Evolutionary conservation across 2,888 invertebrate genomes (phyloP).

Genomic region (Ectemnius lituratus): DNA sequence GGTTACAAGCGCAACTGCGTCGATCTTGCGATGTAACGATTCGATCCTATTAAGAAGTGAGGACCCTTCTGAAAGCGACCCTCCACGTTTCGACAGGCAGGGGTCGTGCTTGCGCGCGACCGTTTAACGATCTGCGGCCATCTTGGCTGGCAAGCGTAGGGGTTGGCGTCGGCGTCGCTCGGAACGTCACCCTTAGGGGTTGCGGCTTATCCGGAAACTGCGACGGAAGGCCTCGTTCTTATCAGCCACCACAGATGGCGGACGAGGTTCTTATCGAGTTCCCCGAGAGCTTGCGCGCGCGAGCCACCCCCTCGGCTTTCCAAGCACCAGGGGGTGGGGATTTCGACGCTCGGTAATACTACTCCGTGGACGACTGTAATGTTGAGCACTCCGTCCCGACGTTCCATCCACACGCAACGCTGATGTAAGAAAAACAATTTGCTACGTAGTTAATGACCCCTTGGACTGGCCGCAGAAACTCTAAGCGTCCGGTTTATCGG

Average conservation of each 20-base stretch:
- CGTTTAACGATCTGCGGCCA: conserved; percentile 70
- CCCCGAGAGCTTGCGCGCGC: conserved; percentile 23
- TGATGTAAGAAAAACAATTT: too few species aligned
- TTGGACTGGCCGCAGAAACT: too few species aligned
- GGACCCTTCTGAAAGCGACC: conserved; percentile 56
- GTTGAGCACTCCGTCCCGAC: too few species aligned
- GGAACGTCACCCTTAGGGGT: conserved; percentile 65
- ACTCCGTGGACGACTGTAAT: too few species aligned
- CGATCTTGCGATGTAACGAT: conserved; percentile 50
- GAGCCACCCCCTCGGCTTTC: neutral
- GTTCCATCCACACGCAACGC: too few species aligned
- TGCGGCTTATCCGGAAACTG: conserved; percentile 73
- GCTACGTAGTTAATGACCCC: too few species aligned
- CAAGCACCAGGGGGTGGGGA: neutral
- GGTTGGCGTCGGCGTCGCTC: conserved; percentile 60
- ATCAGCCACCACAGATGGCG: conserved; percentile 72
- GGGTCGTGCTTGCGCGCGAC: conserved; percentile 68
- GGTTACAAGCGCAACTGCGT: conserved; percentile 31
- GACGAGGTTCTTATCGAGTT: conserved; percentile 62
- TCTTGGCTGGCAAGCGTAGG: conserved; percentile 71
- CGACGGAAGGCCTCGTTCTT: conserved; percentile 69
- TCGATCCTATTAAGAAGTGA: conserved; percentile 56
- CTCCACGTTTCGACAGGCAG: conserved; percentile 41
- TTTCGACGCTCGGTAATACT: neutral
- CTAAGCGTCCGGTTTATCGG: too few species aligned